phyloP scores from a whole-genome alignment of 2,113 vertebrate species.

The Corythornis vintsioides region DNA sequence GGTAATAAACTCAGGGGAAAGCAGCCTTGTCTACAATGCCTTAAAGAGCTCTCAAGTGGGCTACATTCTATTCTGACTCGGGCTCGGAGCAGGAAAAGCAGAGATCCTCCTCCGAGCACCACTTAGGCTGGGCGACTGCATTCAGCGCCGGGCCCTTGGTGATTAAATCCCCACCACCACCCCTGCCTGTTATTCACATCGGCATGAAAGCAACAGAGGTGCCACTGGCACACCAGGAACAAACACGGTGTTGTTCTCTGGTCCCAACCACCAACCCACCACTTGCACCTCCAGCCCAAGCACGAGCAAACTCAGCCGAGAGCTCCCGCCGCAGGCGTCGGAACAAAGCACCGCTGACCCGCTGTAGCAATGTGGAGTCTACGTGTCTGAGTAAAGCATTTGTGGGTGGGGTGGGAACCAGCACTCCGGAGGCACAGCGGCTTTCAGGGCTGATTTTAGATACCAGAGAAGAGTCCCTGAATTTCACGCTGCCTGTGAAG shows the following conservation, averaged over 20 bases:
- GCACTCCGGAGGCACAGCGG: no score
- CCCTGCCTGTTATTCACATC: not conserved
- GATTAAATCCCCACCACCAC: not conserved
- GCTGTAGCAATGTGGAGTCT: no score
- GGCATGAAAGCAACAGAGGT: not conserved
- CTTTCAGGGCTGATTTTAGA: no score
- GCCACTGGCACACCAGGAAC: accelerated
- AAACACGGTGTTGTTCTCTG: not conserved
- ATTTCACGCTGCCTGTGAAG: no score
- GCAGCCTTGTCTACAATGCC: not conserved
- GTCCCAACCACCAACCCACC: not conserved
- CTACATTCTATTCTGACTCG: not conserved
- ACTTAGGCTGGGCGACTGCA: not conserved
- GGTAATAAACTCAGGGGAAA: not conserved
- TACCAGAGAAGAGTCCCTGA: no score
- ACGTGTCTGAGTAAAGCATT: no score
- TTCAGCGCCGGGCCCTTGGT: not conserved
- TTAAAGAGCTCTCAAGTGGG: not conserved
- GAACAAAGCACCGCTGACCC: no score
- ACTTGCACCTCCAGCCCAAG: no score
- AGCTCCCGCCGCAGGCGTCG: no score
- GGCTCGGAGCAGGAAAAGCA: not conserved
- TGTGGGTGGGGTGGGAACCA: no score
- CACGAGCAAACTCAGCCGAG: no score
- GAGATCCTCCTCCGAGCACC: not conserved